Evolutionary conservation across 2,113 vertebrate species (phyloP), one percentile per base, ranked within the genome.

Genomic region (Psittacara wagleri): DNA sequence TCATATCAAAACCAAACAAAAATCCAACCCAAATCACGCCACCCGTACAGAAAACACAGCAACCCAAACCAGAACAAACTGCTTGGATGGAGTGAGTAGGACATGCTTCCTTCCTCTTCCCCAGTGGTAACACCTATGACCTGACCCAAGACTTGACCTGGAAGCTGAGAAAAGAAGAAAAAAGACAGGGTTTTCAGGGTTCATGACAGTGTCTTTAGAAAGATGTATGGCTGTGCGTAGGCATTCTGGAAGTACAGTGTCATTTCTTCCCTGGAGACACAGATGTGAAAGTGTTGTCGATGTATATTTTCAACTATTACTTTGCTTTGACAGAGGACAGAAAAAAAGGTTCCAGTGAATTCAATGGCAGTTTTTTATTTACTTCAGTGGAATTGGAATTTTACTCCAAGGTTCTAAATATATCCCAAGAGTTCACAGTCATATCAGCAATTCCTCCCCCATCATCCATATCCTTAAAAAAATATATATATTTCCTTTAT

Each of bases 61-160:
- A n/a, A 20, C 31, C 23, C 22, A 85, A 39, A 48, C 12, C 19
- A 67, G 24, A 83, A 83, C 59, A 62, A 62, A 62, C 59, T 37
- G 44, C 81, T 91, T 46, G 70, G 81, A 52, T 15, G 67, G 70
- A 91, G 77, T 37, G 62, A 81, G 70, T n/a, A 75, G 90, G 73
- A 92, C 80, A 94, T 4, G 14, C 90, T 96, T 97, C 93, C 95
- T 97, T 92, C 86, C 88, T 95, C 72, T 75, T 95, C 91, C 82
- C 80, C 46, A 66, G 86, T 85, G 86, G 78, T 75, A 87, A 95
- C 92, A 94, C 79, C 92, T 97, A 94, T 97, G 94, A 97, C 95
- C 96, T 93, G 95, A 96, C 93, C 86, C 69, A 72, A 81, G 82
- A 75, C 75, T 90, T 96, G 93, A 96, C 95, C 94, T 95, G 94